Evolutionary conservation across 2,797 vertebrate species (phyloP), one percentile per base, ranked within the genome.

Genomic region (Parauchenoglanis punctatus): DNA sequence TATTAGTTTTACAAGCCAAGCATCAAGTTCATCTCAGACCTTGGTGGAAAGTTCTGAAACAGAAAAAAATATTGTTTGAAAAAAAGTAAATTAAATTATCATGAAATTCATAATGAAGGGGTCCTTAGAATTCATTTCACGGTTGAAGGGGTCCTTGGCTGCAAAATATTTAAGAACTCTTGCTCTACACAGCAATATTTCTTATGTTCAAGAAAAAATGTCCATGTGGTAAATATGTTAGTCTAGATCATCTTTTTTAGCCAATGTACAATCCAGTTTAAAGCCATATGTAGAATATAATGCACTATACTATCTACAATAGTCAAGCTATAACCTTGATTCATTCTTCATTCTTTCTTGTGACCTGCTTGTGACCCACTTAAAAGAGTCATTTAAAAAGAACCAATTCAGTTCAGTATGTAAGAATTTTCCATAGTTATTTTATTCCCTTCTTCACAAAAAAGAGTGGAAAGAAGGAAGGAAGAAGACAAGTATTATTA

Each of bases 401-500:
- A 15, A 85, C 81, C 20, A 25, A 46, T 13, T 25, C 7, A 73
- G 23, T 72, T 44, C 44, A 20, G 18, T 46, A 46, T 73, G 70
- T 46, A 46, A 46, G 44, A 73, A 49, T 75, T 49, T 49, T 12
- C 11, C 25, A 7, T 49, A 15, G 72, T 15, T 75, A 75, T 58
- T 49, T n/a, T 4, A 52, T n/a, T 1, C 72, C 23, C 13, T n/a
- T 75, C 11, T 15, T 75, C 6, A 23, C 72, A n/a, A n/a, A 75
- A 13, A 83, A 23, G 76, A 63, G 89, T 44, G 81, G 83, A 77
- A 78, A 76, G 84, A 81, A 2, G 77, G 83, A 68, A 75, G 72
- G 35, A 72, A 6, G 4, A 23, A 20, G 35, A 88, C 73, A 54
- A 87, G 88, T 85, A 86, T 83, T 83, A 81, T 85, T 87, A 61